Base-by-base conservation (phyloP, 2,888 invertebrate genomes). In the Pharmacophagus antenor region DNA sequence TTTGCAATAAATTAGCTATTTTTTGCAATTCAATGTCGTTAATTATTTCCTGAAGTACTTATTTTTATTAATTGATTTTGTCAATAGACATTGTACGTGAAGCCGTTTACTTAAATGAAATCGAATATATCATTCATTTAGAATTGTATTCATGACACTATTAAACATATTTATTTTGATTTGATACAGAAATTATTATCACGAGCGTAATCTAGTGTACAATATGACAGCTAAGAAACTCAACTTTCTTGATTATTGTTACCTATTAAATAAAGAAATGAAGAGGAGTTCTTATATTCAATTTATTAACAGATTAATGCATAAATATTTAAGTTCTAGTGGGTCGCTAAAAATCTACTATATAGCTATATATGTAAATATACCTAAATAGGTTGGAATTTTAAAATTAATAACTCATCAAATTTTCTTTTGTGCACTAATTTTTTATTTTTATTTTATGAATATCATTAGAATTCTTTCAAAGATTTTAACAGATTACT, bases 401-500 rank as follows among this genome's bases (percentile, higher is more conserved):
- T 37, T 37, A 0, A 37, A 37, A n/a, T 1, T 37, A n/a, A n/a
- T 37, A 37, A 31, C 8, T 1, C 1, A 10, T 31, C 10, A 0
- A n/a, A n/a, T n/a, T n/a, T 10, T 31, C 15, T 31, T 31, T 31
- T 12, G 10, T 10, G 10, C 8, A 27, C 10, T 7, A 10, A 7
- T 10, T 27, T 8, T 31, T 8, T 31, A 12, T 10, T 15, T 10
- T 15, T 31, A 31, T n/a, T n/a, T n/a, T n/a, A n/a, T n/a, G 15
- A 31, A 12, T 2, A 31, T 31, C 2, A 10, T 12, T 31, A n/a
- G 5, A 37, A 3, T 37, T 37, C n/a, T 3, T 37, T 4, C n/a
- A 37, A 15, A n/a, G 5, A 8, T 4, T 44, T 44, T 18, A 56
- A 25, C 41, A 17, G 52, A 42, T 85, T 83, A 79, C 80, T 77